phyloP scores from a whole-genome alignment of 2,888 invertebrate genomes.

The Deroplatys truncata region DNA sequence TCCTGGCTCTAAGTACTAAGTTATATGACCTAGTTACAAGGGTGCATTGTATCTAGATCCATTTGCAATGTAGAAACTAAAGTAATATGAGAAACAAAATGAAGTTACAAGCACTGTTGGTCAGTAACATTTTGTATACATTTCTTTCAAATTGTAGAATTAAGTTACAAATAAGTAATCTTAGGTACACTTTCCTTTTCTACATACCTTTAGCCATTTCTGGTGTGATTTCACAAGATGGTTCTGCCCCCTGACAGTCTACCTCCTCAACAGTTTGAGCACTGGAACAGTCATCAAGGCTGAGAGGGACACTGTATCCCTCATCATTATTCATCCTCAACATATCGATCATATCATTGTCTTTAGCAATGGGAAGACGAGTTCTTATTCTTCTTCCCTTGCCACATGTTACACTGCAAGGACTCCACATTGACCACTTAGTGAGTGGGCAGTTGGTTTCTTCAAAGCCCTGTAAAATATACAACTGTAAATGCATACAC shows the following conservation, averaged over 20 bases:
- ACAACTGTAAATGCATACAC: neutral
- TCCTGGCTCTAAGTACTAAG: too few species aligned
- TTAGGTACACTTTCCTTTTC: too few species aligned
- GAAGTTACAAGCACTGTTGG: too few species aligned
- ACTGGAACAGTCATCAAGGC: constrained; percentile 44
- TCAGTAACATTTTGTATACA: too few species aligned
- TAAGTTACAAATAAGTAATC: too few species aligned
- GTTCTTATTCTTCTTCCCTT: constrained; percentile 64
- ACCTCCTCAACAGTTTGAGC: constrained; percentile 51
- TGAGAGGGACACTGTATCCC: constrained; percentile 9
- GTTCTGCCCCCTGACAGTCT: constrained; percentile 44
- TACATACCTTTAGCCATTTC: neutral
- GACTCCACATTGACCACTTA: constrained; percentile 77
- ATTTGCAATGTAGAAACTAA: too few species aligned
- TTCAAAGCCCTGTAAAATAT: neutral
- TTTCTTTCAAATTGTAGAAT: too few species aligned
- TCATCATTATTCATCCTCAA: constrained; percentile 9
- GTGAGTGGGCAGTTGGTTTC: constrained; percentile 59
- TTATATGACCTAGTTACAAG: too few species aligned
- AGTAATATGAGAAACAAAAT: too few species aligned
- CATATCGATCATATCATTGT: constrained; percentile 25
- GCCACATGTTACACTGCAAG: constrained; percentile 75
- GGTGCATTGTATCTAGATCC: too few species aligned
- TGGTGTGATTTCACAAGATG: constrained; percentile 38
- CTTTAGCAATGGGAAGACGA: constrained; percentile 41